Base-by-base conservation (phyloP, 2,888 invertebrate genomes). In the Antheraea assamensis region DNA sequence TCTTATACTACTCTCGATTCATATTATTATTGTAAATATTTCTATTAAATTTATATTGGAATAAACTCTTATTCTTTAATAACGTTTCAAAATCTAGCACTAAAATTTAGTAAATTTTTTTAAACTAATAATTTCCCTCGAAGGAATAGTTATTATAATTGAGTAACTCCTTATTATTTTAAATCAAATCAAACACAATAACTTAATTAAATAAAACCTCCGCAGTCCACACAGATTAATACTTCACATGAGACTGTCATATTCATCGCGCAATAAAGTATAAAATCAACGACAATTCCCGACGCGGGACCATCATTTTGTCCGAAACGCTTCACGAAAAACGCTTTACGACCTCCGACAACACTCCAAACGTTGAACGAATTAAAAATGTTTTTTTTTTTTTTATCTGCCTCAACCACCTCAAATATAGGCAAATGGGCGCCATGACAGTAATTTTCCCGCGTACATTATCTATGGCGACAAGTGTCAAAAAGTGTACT, bases 361-460 rank as follows among this genome's bases (percentile, higher is more conserved):
- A 73, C 74, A 74, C 72, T 72, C 75, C 73, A 74, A 75, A 75
- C 83, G 76, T 75, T 78, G 77, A 73, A 78, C 83, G 78, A 83
- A 84, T 84, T 84, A 81, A 83, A 81, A 77, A 78, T 78, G 82
- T 76, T 78, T 84, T 82, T 79, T 79, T 74, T 86, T 88, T 86
- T 86, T 88, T 87, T 84, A 86, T 88, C 86, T 83, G 86, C 78
- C 17, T 17, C 61, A 76, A 81, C 80, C 79, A 84, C 86, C 87
- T 84, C 86, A 84, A 85, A 90, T 89, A 87, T 87, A 85, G 87
- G 88, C 84, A 85, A 85, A 86, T 83, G 79, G 87, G 80, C 87
- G 90, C 91, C 90, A 91, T 92, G 90, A 91, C 90, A 88, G 86
- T 83, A 87, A 87, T 88, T 88, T 89, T 90, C 89, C 87, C 89